These are phyloP conservation scores for Psettodes erumei DNA, from an alignment of 2,113 vertebrate genomes.

Conservation along the genomic window DNA sequence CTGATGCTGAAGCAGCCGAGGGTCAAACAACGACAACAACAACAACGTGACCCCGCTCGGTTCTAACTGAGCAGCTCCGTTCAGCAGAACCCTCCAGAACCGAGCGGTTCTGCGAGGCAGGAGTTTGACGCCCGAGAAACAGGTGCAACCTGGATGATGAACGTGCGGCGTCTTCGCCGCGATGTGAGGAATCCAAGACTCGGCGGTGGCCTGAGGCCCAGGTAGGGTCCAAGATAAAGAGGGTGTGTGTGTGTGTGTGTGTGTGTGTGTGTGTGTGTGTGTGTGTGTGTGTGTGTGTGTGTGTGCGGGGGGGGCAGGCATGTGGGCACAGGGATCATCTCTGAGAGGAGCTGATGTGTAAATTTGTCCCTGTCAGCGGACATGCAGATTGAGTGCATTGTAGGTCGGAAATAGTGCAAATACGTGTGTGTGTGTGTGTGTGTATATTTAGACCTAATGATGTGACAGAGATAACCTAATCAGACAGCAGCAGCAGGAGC, in stretches of 20 bases:
- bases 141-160: conserved; percentile 66
- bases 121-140: conserved; percentile 42
- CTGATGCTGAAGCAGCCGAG: not conserved
- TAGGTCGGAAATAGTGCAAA: conserved; percentile 72
- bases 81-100: no score
- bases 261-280: no score
- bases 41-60: no score
- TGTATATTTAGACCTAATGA: conserved; percentile 64
- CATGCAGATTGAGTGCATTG: conserved; percentile 59
- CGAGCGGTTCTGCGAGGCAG: not conserved
- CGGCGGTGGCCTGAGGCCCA: conserved; percentile 34
- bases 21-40: no score
- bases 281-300: no score
- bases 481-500: conserved; percentile 31
- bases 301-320: no score
- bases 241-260: not conserved
- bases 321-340: conserved; percentile 34
- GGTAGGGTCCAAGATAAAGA: conserved; percentile 29
- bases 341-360: conserved; percentile 62
- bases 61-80: no score
- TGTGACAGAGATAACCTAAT: conserved; percentile 49
- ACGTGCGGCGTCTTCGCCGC: conserved; percentile 33
- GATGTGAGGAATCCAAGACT: conserved; percentile 54
- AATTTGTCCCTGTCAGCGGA: conserved; percentile 78
- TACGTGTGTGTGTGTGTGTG: conserved; percentile 39